Evolutionary conservation across 2,888 invertebrate genomes (phyloP), one percentile per base, ranked within the genome.

Genomic region (Nomada lathburiana): DNA sequence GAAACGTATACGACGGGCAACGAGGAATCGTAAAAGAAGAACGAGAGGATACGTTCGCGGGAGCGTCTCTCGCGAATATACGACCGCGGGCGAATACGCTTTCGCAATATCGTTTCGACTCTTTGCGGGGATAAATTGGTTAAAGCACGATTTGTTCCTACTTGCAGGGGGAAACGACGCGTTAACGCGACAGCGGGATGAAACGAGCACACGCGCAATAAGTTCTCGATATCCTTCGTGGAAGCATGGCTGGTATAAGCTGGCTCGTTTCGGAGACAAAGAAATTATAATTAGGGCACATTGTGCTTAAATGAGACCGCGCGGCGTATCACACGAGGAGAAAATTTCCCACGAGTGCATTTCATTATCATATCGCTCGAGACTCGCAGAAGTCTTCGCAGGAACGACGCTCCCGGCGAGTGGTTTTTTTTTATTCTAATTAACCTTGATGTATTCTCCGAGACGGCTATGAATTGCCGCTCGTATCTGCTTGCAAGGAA

Each of bases 361-460:
- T 57, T 42, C 57, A 74, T 74, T 74, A 67, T 57, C 57, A 23
- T 67, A 65, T 55, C 44, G 20, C 44, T 29, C 23, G 44, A 2
- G 23, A 52, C 36, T 9, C 16, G 18, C 20, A 18, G n/a, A 64
- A 64, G 72, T 20, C n/a, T 18, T 18, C 64, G 29, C 18, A 9
- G 42, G 23, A 53, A 59, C 23, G 50, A 18, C 23, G 36, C 7
- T 26, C 36, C 36, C 5, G 36, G 44, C 20, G 10, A 2, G 20
- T 65, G 5, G 7, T 36, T 7, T 5, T 36, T 36, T 73, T 73
- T 72, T 72, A 72, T 64, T 63, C 53, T 65, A 73, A 73, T 65
- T 73, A 47, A 29, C 29, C 26, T 2, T 9, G 20, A 16, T 47
- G 44, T 64, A 55, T 64, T 16, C 26, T 26, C 5, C 20, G 10